Conservation (phyloP, 2,888 invertebrate genomes). For the Chrysotoxum bicinctum region DNA sequence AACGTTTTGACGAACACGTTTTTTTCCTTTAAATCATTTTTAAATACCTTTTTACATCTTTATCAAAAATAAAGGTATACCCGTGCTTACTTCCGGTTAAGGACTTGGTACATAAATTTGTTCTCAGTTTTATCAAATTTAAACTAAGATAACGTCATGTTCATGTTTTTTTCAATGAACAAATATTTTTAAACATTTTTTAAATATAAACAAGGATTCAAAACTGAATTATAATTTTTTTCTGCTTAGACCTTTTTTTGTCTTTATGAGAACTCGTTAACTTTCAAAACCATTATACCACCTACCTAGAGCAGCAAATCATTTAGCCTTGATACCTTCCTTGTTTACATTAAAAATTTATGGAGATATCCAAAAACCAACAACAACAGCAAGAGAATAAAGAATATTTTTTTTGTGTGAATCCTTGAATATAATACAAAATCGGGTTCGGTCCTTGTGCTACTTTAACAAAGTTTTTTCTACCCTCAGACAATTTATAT, state of each 20-base stretch:
- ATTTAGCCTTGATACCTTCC: slow-evolving; percentile 20
- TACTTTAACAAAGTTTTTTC: slow-evolving; percentile 17
- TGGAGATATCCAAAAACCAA: neutral
- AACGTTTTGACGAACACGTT: too few relatives aligned
- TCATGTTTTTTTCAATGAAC: neutral
- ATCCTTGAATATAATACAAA: slow-evolving; percentile 17
- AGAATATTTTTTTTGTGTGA: slow-evolving; percentile 1
- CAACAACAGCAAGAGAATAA: neutral
- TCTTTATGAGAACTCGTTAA: slow-evolving; percentile 35
- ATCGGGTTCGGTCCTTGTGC: slow-evolving; percentile 46
- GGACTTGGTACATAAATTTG: too few relatives aligned
- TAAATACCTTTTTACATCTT: too few relatives aligned
- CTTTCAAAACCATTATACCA: slow-evolving; percentile 34
- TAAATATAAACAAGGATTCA: slow-evolving; percentile 2
- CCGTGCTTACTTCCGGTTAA: too few relatives aligned
- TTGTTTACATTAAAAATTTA: slow-evolving; percentile 61
- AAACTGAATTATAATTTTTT: slow-evolving; percentile 7
- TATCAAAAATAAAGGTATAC: too few relatives aligned
- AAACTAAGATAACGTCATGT: neutral
- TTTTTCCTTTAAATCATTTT: too few relatives aligned
- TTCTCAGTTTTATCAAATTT: too few relatives aligned
- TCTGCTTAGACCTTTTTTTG: slow-evolving; percentile 6
- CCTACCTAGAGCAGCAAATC: slow-evolving; percentile 24
- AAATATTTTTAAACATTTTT: neutral
- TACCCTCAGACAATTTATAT: slow-evolving; percentile 42